Evolutionary conservation across 1,140 invertebrate genomes (phyloP), one percentile per base, ranked within the genome.

Genomic region (Lethrus apterus): DNA sequence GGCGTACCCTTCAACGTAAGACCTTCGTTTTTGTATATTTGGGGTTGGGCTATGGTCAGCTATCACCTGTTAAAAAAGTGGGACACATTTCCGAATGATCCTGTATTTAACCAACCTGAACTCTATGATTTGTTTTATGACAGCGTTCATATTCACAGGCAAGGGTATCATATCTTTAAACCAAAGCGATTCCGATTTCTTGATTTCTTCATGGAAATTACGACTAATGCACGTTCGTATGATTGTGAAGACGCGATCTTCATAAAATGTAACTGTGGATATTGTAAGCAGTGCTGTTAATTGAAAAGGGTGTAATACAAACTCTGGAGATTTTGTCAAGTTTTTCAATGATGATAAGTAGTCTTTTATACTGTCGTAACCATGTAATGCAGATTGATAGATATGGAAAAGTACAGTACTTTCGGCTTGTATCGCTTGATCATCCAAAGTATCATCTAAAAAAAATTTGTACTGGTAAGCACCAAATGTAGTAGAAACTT

Each of bases 331-430:
- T 50, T 68, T 64, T 8, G 57, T 64, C 1, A 71, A 54, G 21
- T 52, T 69, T 65, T 73, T 77, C 7, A 77, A 52, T 40, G 63
- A 69, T 42, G 63, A 65, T n/a, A 78, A 54, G 21, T 75, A 73
- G 35, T 77, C 70, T 50, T 63, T 70, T 9, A 75, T 65, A 43
- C 57, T 69, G 31, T 70, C 64, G 11, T 71, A 64, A 44, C 71
- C 69, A 13, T 71, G 44, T 36, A 68, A 59, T 3, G 70, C 67
- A 9, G 67, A 65, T 47, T 72, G 68, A 51, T 73, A 68, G 20
- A 78, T 73, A 35, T 78, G 69, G 51, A 71, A 78, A 0, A 79
- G 56, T 14, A 79, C 69, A n/a, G 70, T 75, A 41, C 70, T 71
- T 62, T 78, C 75, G 19, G 65, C 55, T 41, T 72, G 61, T 51